A percentile compares a stretch with the other conserved stretches of the same genome.
Evolutionary conservation across 2,113 vertebrate genomes (phyloP).

Genomic region (Odontophorus gujanensis): DNA sequence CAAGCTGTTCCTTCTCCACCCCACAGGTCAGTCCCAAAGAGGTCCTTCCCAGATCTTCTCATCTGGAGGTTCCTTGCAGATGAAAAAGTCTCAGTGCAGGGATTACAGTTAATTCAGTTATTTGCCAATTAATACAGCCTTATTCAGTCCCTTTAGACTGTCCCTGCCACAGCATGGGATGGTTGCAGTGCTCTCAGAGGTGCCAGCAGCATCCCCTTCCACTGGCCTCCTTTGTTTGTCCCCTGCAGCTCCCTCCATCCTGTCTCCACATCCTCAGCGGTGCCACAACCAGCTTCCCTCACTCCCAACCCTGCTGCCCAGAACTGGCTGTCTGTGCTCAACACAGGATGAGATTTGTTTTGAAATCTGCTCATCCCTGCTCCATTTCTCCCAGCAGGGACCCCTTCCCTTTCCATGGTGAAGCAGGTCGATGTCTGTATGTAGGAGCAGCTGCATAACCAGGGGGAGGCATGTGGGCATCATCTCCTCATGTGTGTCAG

Average conservation of each 20-base stretch:
- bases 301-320: fast-evolving
- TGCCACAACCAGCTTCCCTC: too few relatives aligned
- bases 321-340: fast-evolving
- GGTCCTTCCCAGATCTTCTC: background rate
- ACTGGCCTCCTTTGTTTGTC: fast-evolving
- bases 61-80: background rate
- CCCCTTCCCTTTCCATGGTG: background rate
- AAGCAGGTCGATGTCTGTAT: too few relatives aligned
- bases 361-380: background rate
- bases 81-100: background rate
- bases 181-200: background rate
- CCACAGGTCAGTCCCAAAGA: background rate
- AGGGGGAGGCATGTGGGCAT: fast-evolving
- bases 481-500: fast-evolving
- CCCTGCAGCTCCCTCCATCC: fast-evolving
- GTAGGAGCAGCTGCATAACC: fast-evolving
- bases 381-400: background rate
- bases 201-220: background rate
- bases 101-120: background rate
- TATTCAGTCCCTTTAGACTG: background rate
- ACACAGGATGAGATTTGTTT: background rate
- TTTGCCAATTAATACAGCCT: background rate
- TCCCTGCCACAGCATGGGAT: background rate
- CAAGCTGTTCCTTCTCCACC: background rate
- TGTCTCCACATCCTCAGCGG: background rate